Evolutionary conservation across 2,888 invertebrate genomes (phyloP).

Genomic region (Spodoptera littoralis): DNA sequence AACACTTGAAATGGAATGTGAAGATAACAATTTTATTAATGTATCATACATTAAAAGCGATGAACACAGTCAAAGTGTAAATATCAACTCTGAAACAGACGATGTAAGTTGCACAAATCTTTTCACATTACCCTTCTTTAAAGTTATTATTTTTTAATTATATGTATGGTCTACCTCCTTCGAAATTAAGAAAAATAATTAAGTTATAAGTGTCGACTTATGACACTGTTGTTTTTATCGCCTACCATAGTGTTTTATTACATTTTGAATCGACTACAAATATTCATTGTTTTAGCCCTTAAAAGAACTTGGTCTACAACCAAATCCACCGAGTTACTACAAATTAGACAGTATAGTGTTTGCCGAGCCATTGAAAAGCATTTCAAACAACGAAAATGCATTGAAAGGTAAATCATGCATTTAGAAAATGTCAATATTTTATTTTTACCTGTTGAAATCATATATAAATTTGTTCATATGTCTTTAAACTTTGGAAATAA

Average conservation of each 20-base stretch:
- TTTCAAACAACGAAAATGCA: background rate
- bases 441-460: too few species aligned
- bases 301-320: background rate
- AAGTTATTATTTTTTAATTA: background rate
- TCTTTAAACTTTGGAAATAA: too few species aligned
- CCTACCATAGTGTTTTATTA: too few species aligned
- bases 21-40: slow-evolving; percentile 2
- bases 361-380: slow-evolving; percentile 42
- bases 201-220: background rate
- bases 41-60: background rate
- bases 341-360: slow-evolving; percentile 39
- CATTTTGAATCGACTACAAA: too few species aligned
- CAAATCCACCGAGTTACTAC: slow-evolving; percentile 5
- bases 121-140: too few species aligned
- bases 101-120: slow-evolving; percentile 38
- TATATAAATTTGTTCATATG: too few species aligned
- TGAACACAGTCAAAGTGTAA: background rate
- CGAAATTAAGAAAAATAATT: background rate
- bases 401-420: slow-evolving; percentile 17
- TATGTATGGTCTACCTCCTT: background rate
- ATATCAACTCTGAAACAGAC: slow-evolving; percentile 2
- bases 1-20: background rate
- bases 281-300: slow-evolving; percentile 40
- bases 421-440: too few species aligned
- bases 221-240: too few species aligned